Evolutionary conservation across 92 coral and sea anemone genomes (phyloP).

Genomic region (Porites divaricata): DNA sequence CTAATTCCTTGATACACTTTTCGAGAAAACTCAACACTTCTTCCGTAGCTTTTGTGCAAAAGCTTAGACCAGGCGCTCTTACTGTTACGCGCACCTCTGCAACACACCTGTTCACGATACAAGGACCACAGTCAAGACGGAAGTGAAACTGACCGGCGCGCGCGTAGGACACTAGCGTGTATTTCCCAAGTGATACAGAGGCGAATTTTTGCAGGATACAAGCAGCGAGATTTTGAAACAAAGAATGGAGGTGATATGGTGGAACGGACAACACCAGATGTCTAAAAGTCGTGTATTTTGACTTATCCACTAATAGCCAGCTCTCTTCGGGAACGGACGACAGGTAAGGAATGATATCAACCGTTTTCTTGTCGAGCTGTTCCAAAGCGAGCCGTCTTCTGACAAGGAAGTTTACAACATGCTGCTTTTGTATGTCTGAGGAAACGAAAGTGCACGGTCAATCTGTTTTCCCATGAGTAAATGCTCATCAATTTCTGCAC

Average conservation of each 20-base stretch:
- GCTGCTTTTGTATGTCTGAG: slow-evolving; percentile 56
- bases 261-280: slow-evolving; percentile 48
- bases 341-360: slow-evolving; percentile 60
- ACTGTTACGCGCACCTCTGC: slow-evolving; percentile 62
- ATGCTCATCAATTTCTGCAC: too few relatives aligned
- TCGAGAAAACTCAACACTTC: slow-evolving; percentile 23
- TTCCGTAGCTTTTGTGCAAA: slow-evolving; percentile 21
- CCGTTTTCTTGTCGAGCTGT: slow-evolving; percentile 9
- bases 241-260: slow-evolving; percentile 50
- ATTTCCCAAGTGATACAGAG: slow-evolving; percentile 45
- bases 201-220: slow-evolving; percentile 34
- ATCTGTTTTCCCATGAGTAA: too few relatives aligned
- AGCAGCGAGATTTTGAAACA: slow-evolving; percentile 52
- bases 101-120: slow-evolving; percentile 51
- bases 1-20: background rate
- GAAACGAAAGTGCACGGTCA: background rate
- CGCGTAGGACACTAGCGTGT: slow-evolving; percentile 53
- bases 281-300: slow-evolving; percentile 50
- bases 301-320: slow-evolving; percentile 53
- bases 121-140: slow-evolving; percentile 77
- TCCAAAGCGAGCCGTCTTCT: slow-evolving; percentile 60
- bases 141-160: slow-evolving; percentile 43
- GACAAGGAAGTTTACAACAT: slow-evolving; percentile 46
- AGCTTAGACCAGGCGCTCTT: slow-evolving; percentile 37
- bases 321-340: slow-evolving; percentile 41